A percentile compares a stretch with the other conserved stretches of the same genome.
phyloP scores from a whole-genome alignment of 1,140 invertebrate species.

The Leptopilina clavipes region DNA sequence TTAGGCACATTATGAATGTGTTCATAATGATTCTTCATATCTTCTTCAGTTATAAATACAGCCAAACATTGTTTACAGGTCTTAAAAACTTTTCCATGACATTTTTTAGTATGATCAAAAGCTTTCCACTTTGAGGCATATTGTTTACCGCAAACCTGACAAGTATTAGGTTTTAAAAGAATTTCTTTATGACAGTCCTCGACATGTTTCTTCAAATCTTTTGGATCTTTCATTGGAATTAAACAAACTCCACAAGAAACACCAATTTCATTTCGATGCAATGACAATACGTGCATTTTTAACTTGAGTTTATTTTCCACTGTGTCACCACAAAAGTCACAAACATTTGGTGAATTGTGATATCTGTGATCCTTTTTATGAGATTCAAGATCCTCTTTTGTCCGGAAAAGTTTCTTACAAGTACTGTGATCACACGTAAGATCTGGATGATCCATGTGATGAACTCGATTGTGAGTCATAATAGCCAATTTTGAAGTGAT shows the following conservation, averaged over 20 bases:
- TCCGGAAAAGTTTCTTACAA: constrained; percentile 77
- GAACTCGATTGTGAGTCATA: constrained; percentile 77
- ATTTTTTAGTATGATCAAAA: constrained; percentile 79
- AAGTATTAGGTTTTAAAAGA: constrained; percentile 75
- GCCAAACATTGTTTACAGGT: constrained; percentile 78
- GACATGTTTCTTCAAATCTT: constrained; percentile 77
- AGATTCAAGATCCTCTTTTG: constrained; percentile 75
- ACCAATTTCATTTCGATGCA: constrained; percentile 77
- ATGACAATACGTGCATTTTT: constrained; percentile 77
- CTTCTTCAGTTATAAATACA: constrained; percentile 75
- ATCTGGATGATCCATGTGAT: constrained; percentile 77
- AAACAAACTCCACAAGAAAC: constrained; percentile 78
- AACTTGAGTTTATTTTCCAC: constrained; percentile 78
- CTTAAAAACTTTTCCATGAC: constrained; percentile 77
- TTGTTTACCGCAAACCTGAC: constrained; percentile 78
- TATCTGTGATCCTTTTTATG: constrained; percentile 76
- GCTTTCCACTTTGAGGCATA: constrained; percentile 79
- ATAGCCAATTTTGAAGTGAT: constrained; percentile 77
- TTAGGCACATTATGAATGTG: constrained; percentile 69
- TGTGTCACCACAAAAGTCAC: constrained; percentile 79
- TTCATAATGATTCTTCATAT: constrained; percentile 74
- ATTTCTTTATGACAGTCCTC: constrained; percentile 74
- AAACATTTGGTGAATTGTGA: constrained; percentile 74
- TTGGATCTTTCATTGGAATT: constrained; percentile 76
- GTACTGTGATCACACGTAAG: constrained; percentile 71